Evolutionary conservation across 1,140 invertebrate genomes (phyloP), one percentile per base, ranked within the genome.

Genomic region (Drosophila parabipectinata): DNA sequence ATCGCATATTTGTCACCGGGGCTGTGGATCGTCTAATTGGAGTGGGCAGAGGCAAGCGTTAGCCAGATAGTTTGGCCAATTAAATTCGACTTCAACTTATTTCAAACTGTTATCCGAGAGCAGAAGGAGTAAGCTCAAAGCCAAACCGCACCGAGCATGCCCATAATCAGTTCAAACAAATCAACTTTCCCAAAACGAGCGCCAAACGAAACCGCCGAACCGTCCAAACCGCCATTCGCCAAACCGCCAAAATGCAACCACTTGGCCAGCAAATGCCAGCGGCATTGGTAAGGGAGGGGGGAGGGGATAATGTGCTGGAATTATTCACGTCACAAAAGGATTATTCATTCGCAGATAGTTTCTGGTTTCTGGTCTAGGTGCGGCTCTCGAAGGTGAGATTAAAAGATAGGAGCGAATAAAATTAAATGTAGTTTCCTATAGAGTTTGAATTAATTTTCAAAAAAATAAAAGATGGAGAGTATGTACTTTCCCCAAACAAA

Each of bases 121-220:
- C 24, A 12, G 14, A 54, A 34, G 24, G 18, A 12, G 14, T 18
- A 4, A 44, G 56, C 60, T 77, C 79, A 54, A 81, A 83, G 75
- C 79, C 41, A 83, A 78, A 83, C 79, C 72, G 52, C 72, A 71
- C 54, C 63, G 54, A 48, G 57, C 76, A 72, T 77, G 67, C 68
- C 75, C 79, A 82, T 71, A 82, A 82, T 82, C 79, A 82, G 79
- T 79, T 83, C 60, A 61, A 84, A 82, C 71, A 79, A 82, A 82
- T 82, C 79, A 82, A 82, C 79, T 79, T 83, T 83, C 79, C 63
- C 67, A 68, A 71, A 71, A 48, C 62, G 66, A 58, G 79, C 66
- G 71, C 26, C 47, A 58, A 71, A 57, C 58, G 54, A 57, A 72
- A 56, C 68, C 68, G 66, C 64, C 68, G 54, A 58, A 71, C 68